Evolutionary conservation across 1,140 invertebrate genomes (phyloP), one percentile per base, ranked within the genome.

Genomic region (Mesaphorura yosii): DNA sequence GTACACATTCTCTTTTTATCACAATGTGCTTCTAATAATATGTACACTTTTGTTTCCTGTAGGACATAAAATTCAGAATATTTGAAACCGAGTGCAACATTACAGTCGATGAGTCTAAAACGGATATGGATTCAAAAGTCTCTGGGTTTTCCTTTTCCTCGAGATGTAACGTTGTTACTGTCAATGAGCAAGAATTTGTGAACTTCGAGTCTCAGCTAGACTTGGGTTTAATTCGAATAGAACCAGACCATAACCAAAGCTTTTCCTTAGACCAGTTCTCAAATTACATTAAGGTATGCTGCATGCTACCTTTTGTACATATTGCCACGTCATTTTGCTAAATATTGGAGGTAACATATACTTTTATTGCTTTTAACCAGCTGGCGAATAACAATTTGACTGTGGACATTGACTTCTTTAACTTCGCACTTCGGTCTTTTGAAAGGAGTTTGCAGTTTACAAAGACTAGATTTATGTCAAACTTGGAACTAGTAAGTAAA

Each of bases 221-320:
- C 46, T 38, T 63, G 5, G 60, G 60, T 14, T 46, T 63, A 1
- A 59, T 63, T n/a, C 40, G 60, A 22, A 63, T 63, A 45, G 60
- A 63, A 46, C 54, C 60, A 7, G 60, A 63, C 44, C 51, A 45
- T 15, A 38, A 59, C 46, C 60, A 63, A 50, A 54, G 40, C 25
- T 50, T 63, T 20, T 63, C 53, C n/a, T 52, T 63, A 5, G 60
- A 63, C 29, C 60, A 63, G 23, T 63, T 63, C 26, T 59, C 60
- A 15, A 63, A 63, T 47, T 63, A 63, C 29, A 54, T 63, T 20
- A 63, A 58, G 15, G 60, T 63, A 53, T 31, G 31, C 46, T 12
- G 40, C 22, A 28, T 25, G 17, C 12, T 49, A 40, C 39, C 51
- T 46, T 45, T 26, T 5, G 17, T 22, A 42, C 29, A 47, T 20